phyloP scores from a whole-genome alignment of 2,797 vertebrate species.

The Halcyon leucocephala region DNA sequence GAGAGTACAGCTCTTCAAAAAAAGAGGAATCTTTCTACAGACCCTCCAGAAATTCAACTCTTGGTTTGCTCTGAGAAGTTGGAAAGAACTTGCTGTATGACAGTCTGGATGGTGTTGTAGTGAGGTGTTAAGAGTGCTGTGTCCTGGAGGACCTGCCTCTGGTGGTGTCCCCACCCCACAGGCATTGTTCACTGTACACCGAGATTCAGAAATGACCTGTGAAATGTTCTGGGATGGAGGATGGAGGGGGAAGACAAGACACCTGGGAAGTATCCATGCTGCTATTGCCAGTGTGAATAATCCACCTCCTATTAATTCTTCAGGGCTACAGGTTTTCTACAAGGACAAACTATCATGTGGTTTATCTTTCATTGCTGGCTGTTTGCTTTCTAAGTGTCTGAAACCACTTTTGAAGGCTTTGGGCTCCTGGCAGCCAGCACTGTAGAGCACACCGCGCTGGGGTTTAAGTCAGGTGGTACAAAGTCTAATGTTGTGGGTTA shows the following conservation, averaged over 20 bases:
- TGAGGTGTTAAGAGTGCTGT: neutral
- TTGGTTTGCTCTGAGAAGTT: neutral
- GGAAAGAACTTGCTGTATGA: neutral
- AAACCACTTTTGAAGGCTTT: neutral
- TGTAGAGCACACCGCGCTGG: neutral
- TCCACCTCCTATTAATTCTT: neutral
- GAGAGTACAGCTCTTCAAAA: neutral
- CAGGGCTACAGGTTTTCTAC: neutral
- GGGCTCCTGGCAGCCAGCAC: neutral
- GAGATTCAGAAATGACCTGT: rapidly evolving
- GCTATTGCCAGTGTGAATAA: neutral
- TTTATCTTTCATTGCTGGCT: neutral
- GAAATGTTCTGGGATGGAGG: neutral
- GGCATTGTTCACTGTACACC: rapidly evolving
- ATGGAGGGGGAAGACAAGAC: neutral
- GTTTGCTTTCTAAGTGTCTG: neutral
- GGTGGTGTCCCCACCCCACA: neutral
- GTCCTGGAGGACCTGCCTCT: neutral
- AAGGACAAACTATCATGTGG: neutral
- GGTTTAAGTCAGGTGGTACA: neutral
- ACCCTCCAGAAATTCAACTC: neutral
- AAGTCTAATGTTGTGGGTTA: neutral
- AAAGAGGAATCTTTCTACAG: neutral
- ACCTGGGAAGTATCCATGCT: neutral
- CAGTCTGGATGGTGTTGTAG: neutral